A percentile compares a stretch with the other conserved stretches of the same genome.
Evolutionary conservation across 64 coral and sea anemone species (phyloP).

Genomic region (Stichodactyla mertensii): DNA sequence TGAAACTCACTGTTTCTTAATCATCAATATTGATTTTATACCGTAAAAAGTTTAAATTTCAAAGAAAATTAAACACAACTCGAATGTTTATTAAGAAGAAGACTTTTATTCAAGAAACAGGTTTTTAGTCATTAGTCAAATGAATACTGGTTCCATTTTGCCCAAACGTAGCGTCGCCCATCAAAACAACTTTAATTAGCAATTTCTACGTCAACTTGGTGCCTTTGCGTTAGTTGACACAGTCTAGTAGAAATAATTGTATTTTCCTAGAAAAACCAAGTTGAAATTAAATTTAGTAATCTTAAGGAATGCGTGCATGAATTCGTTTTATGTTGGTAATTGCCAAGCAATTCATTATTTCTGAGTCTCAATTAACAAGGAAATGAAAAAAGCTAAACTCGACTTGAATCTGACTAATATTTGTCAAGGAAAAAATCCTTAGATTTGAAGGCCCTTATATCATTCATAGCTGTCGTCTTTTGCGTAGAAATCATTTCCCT

Average conservation of each 20-base stretch:
- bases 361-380: neutral
- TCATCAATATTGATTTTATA: too few species aligned
- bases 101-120: neutral
- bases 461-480: neutral
- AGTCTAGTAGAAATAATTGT: neutral
- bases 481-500: neutral
- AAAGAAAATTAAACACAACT: neutral
- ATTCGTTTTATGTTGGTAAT: neutral
- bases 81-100: too few species aligned
- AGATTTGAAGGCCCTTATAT: neutral
- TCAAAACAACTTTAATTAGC: neutral
- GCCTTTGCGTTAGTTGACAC: neutral
- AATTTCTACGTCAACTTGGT: neutral
- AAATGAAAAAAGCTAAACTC: neutral
- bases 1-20: too few species aligned
- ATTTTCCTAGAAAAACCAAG: neutral
- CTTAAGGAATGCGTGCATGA: neutral
- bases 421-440: neutral
- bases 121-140: neutral
- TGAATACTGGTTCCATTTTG: neutral
- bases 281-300: neutral
- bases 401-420: neutral
- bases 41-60: neutral
- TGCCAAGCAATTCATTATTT: constrained; percentile 1
- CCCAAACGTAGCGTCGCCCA: neutral